These are phyloP conservation scores for Mormyrops attenuatus DNA, from an alignment of 2,797 vertebrate genomes.

Conservation along the genomic window DNA sequence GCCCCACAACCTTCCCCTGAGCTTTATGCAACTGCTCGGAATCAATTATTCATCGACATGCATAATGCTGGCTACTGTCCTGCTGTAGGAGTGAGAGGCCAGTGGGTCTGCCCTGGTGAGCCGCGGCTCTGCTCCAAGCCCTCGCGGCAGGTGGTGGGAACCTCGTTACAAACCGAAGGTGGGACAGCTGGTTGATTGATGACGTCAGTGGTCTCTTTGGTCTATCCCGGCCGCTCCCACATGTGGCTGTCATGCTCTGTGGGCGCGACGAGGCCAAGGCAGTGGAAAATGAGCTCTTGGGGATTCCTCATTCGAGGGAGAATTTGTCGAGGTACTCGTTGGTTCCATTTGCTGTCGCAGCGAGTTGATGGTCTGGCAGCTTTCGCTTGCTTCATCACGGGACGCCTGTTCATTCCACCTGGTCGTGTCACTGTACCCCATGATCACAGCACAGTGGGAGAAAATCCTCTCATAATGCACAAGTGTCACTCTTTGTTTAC, in stretches of 20 bases:
- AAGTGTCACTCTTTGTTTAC: not conserved
- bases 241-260: not conserved
- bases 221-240: not conserved
- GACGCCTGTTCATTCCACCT: conserved; percentile 7
- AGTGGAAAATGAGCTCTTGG: not conserved
- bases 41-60: conserved; percentile 69
- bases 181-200: not conserved
- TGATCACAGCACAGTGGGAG: not conserved
- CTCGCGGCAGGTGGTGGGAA: not conserved
- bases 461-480: not conserved
- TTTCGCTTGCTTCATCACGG: not conserved
- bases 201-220: not conserved
- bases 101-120: conserved; percentile 45
- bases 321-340: not conserved
- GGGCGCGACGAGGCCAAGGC: not conserved
- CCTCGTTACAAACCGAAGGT: not conserved
- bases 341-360: not conserved
- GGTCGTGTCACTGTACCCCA: not conserved
- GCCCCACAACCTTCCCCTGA: conserved; percentile 49
- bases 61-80: conserved; percentile 65
- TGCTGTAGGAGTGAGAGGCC: conserved; percentile 54
- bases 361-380: not conserved
- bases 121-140: not conserved
- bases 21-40: conserved; percentile 55
- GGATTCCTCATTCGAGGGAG: not conserved